Evolutionary conservation across 2,113 vertebrate species (phyloP).

Genomic region (Limnothrissa miodon): DNA sequence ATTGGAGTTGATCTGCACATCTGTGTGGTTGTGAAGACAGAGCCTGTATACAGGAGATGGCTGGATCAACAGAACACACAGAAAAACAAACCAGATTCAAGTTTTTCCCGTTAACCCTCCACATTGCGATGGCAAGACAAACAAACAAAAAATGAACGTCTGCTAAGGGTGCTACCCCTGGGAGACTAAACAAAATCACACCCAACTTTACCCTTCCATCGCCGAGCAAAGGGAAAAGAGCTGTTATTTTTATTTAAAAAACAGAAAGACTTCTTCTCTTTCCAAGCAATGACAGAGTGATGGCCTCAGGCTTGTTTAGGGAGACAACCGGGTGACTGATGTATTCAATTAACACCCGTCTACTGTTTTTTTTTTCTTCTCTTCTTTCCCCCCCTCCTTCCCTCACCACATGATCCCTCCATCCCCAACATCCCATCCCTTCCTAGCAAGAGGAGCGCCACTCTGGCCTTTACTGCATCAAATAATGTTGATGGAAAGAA

Average conservation of each 20-base stretch:
- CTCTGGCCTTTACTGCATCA: not conserved
- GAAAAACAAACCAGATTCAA: too few relatives aligned
- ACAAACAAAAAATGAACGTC: not conserved
- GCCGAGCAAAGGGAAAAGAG: not conserved
- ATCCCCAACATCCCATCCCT: not conserved
- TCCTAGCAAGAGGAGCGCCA: too few relatives aligned
- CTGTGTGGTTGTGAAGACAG: too few relatives aligned
- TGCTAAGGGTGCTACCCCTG: not conserved
- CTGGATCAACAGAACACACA: too few relatives aligned
- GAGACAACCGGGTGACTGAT: not conserved
- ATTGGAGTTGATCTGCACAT: too few relatives aligned
- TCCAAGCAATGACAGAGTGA: not conserved
- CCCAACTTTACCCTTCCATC: not conserved
- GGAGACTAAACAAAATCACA: not conserved
- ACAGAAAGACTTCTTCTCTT: not conserved
- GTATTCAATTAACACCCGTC: constrained; percentile 2
- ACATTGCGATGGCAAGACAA: not conserved
- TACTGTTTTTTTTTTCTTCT: not conserved
- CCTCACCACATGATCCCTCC: not conserved
- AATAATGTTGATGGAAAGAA: not conserved
- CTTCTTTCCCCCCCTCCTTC: not conserved
- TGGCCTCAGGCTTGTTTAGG: not conserved
- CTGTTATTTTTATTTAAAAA: too few relatives aligned
- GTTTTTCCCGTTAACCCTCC: not conserved
- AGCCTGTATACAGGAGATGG: too few relatives aligned